Evolutionary conservation across 2,888 invertebrate genomes (phyloP).

Genomic region (Folsomia manolachei): DNA sequence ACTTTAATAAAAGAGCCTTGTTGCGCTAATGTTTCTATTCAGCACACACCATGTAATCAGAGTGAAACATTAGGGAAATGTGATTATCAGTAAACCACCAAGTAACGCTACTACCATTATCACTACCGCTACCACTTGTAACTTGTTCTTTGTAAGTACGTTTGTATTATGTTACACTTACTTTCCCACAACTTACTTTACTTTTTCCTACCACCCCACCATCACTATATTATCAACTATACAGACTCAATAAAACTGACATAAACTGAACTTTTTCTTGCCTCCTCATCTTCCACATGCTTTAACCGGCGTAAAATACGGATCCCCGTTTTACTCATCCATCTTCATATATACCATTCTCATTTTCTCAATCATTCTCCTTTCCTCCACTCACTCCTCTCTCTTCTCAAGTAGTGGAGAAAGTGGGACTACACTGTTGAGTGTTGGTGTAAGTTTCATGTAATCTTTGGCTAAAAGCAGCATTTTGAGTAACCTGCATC

Average conservation of each 20-base stretch:
- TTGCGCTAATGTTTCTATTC: slow-evolving; percentile 20
- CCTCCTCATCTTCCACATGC: neutral
- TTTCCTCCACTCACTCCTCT: no score
- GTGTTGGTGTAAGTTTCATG: no score
- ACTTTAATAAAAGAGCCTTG: slow-evolving; percentile 13
- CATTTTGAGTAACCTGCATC: no score
- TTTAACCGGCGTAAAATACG: neutral
- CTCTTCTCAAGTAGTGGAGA: no score
- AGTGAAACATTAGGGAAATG: slow-evolving; percentile 9
- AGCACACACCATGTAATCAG: slow-evolving; percentile 4
- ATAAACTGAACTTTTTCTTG: slow-evolving; percentile 14
- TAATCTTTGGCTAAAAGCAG: no score
- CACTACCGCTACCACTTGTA: neutral
- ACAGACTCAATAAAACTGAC: slow-evolving; percentile 15
- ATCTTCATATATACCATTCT: neutral
- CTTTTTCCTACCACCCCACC: no score
- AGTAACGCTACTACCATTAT: neutral
- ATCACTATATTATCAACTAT: neutral
- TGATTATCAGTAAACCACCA: slow-evolving; percentile 14
- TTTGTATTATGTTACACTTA: neutral
- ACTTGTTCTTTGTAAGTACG: no score
- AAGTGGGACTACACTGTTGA: no score
- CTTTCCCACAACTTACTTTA: neutral
- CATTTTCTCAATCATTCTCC: neutral
- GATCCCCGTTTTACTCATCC: neutral